A percentile compares a stretch with the other conserved stretches of the same genome.
These are phyloP conservation scores for Drosophila seguyi DNA, from an alignment of 1,140 invertebrate species.

Conservation along the genomic window DNA sequence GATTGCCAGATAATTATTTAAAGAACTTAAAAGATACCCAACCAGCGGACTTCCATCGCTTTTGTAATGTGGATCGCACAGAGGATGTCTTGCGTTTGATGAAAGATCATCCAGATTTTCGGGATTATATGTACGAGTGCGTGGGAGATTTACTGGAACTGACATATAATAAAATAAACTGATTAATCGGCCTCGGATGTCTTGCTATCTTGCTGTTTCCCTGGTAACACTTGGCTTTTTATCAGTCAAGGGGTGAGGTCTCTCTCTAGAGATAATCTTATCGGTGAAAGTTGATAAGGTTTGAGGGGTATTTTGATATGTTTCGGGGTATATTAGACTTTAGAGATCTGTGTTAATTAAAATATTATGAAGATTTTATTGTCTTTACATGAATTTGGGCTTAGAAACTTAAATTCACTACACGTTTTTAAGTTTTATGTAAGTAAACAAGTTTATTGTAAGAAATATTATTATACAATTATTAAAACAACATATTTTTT, in stretches of 20 bases:
- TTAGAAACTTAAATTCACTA: background rate
- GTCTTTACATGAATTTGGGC: background rate
- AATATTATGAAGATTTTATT: background rate
- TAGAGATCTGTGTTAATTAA: rapidly evolving
- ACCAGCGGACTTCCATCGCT: slow-evolving; percentile 65
- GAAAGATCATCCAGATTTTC: slow-evolving; percentile 49
- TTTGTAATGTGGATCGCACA: slow-evolving; percentile 72
- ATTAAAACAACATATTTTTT: no score
- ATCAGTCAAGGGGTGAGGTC: slow-evolving; percentile 11
- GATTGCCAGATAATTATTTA: slow-evolving; percentile 70
- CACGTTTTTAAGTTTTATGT: background rate
- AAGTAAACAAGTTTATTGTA: background rate
- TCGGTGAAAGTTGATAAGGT: slow-evolving; percentile 15
- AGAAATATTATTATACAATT: background rate
- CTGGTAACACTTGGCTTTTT: slow-evolving; percentile 47
- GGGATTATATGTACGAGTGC: slow-evolving; percentile 68
- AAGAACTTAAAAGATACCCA: slow-evolving; percentile 61
- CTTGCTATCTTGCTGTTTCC: slow-evolving; percentile 27
- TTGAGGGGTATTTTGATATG: background rate
- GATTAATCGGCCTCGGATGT: slow-evolving; percentile 21
- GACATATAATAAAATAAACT: slow-evolving; percentile 59
- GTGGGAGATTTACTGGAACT: slow-evolving; percentile 69
- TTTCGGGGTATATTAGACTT: background rate
- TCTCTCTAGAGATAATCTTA: slow-evolving; percentile 33
- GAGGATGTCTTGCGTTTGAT: slow-evolving; percentile 56